phyloP scores from a whole-genome alignment of 2,888 invertebrate genomes.

The Ametastegia equiseti region DNA sequence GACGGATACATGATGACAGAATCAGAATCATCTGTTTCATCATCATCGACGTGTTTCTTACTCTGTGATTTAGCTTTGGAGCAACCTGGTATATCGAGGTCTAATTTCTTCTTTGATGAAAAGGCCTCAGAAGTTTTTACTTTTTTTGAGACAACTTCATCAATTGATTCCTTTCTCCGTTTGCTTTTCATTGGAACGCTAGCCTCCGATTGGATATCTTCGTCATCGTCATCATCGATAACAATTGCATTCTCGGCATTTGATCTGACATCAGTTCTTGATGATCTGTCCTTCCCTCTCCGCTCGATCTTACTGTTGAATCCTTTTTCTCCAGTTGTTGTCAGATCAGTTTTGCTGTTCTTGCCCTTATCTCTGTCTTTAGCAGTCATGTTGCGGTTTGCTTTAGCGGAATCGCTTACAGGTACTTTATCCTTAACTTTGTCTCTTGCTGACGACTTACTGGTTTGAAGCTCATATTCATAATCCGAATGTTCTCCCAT shows the following conservation, averaged over 20 bases:
- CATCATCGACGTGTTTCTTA: neutral
- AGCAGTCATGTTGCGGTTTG: neutral
- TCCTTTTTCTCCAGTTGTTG: neutral
- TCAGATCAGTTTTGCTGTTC: neutral
- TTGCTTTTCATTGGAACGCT: conserved; percentile 30
- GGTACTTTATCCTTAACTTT: neutral
- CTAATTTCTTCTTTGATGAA: neutral
- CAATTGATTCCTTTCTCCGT: neutral
- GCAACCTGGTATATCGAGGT: neutral
- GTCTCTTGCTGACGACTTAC: neutral
- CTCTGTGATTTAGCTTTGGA: too few relatives aligned
- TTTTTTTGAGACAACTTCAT: neutral
- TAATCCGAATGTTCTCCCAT: neutral
- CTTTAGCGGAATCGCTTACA: neutral
- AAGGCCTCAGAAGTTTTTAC: neutral
- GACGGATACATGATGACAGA: neutral
- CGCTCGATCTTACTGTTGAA: neutral
- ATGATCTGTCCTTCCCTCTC: neutral
- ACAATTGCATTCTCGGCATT: neutral
- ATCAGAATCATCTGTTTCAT: neutral
- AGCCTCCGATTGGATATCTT: neutral
- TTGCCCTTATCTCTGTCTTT: neutral
- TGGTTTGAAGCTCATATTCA: neutral
- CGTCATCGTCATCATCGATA: conserved; percentile 36
- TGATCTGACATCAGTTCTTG: neutral